phyloP scores from a whole-genome alignment of 2,113 vertebrate species.

The Stegostoma tigrinum region DNA sequence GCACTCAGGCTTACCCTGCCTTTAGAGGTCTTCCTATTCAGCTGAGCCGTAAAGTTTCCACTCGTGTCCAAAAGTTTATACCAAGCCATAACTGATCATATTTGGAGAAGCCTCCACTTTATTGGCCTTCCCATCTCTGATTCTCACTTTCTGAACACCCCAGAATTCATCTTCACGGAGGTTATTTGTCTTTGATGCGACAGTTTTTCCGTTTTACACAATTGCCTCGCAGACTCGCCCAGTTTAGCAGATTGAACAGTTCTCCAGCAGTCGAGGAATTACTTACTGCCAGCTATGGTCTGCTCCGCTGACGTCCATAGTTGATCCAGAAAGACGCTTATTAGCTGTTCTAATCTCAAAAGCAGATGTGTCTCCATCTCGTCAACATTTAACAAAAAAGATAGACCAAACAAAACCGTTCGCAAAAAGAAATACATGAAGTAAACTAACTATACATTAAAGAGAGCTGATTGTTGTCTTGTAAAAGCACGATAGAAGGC shows the following conservation, averaged over 20 bases:
- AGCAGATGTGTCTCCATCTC: background rate
- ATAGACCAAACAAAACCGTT: background rate
- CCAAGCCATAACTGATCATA: background rate
- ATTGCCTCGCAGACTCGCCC: background rate
- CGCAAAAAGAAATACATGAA: background rate
- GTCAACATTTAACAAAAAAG: background rate
- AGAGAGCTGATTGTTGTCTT: background rate
- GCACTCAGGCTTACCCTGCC: background rate
- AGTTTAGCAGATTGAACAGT: background rate
- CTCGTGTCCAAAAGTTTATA: background rate
- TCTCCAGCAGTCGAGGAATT: background rate
- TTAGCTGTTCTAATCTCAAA: conserved; percentile 21
- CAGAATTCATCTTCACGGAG: background rate
- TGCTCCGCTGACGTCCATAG: background rate
- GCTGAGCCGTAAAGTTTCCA: background rate
- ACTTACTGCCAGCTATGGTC: background rate
- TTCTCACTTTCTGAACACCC: background rate
- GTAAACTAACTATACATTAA: background rate
- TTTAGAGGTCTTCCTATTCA: background rate
- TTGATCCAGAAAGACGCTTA: conserved; percentile 12
- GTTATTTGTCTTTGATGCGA: background rate
- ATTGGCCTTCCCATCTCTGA: background rate
- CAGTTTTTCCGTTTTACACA: background rate
- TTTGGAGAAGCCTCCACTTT: background rate
- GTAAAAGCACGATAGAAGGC: background rate